phyloP scores from a whole-genome alignment of 2,797 vertebrate genomes.

The Ammospiza maritima region DNA sequence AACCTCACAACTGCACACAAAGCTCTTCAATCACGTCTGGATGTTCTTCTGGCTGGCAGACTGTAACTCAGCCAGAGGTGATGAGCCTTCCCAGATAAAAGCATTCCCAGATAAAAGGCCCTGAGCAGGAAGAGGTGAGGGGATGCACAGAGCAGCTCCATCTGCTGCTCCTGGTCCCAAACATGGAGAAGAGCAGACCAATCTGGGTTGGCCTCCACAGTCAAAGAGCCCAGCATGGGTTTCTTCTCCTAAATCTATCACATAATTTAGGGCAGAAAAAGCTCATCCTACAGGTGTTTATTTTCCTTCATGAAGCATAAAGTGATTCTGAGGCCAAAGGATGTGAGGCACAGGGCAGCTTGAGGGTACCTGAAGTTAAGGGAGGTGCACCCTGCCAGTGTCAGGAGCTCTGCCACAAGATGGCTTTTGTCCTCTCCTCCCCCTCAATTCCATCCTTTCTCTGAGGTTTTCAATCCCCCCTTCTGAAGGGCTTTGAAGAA shows the following conservation, averaged over 20 bases:
- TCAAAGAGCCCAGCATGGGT: fast-evolving
- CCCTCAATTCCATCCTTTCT: background rate
- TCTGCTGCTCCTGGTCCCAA: background rate
- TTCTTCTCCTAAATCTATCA: background rate
- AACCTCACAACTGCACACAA: fast-evolving
- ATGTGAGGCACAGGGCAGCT: fast-evolving
- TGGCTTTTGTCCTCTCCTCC: background rate
- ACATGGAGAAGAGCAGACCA: background rate
- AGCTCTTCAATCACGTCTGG: background rate
- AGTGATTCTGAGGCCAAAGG: fast-evolving
- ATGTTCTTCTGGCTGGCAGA: background rate
- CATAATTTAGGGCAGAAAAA: background rate
- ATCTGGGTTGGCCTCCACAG: background rate
- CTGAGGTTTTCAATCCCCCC: background rate
- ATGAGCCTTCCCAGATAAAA: background rate
- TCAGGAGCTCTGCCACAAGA: background rate
- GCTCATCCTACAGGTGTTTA: background rate
- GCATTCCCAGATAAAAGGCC: background rate
- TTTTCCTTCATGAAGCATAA: background rate
- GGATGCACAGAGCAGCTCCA: background rate
- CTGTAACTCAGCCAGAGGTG: background rate
- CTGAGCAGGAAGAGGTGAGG: background rate
- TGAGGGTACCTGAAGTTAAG: fast-evolving
- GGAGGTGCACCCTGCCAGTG: background rate
- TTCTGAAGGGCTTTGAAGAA: background rate